These are phyloP conservation scores for Daboia siamensis DNA, from an alignment of 2,113 vertebrate species.

Conservation along the genomic window DNA sequence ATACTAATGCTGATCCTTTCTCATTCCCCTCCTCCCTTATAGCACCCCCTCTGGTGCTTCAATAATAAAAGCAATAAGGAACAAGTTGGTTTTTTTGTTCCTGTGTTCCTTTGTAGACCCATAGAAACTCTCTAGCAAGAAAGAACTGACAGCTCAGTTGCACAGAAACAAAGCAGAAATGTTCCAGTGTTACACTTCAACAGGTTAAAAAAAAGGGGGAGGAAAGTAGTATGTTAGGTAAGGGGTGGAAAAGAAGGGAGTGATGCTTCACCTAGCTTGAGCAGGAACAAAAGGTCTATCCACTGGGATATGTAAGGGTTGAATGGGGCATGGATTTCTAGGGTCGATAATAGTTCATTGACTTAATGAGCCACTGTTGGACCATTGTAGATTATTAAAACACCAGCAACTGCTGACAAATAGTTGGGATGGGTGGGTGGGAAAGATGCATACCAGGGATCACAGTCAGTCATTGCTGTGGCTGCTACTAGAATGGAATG, in stretches of 20 bases:
- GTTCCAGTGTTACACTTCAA: background rate
- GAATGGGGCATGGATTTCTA: background rate
- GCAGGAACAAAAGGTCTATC: background rate
- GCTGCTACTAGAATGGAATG: background rate
- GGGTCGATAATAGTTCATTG: background rate
- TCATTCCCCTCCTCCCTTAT: background rate
- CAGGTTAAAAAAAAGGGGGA: background rate
- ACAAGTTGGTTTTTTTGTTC: background rate
- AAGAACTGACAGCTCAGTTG: background rate
- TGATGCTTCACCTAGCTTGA: background rate
- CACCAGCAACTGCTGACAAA: background rate
- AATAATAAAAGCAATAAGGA: background rate
- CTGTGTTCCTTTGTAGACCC: background rate
- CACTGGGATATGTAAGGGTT: background rate
- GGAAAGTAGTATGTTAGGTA: background rate
- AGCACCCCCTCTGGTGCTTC: background rate
- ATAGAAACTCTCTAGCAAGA: background rate
- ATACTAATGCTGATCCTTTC: background rate
- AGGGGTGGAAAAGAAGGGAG: background rate
- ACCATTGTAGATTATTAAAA: background rate
- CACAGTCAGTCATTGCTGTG: background rate
- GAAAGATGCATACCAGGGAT: background rate
- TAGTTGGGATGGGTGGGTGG: background rate
- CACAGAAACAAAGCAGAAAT: background rate
- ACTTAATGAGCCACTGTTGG: background rate